Percentiles rank a stretch among this genome's conserved stretches.
phyloP scores from a whole-genome alignment of 2,888 invertebrate genomes.

The Embidobia sp. region DNA sequence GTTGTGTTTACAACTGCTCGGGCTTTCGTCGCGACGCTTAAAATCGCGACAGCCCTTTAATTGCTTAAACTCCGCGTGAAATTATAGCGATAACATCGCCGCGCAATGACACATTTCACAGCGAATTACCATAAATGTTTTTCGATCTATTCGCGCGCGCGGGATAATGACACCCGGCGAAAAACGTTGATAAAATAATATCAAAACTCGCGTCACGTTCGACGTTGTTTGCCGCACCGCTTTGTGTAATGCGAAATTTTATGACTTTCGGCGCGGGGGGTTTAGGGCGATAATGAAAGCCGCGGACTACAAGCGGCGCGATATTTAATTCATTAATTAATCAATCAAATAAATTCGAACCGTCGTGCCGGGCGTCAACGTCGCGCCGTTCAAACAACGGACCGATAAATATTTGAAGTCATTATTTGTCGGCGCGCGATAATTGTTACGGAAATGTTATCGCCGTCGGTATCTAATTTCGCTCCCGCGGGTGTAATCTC shows the following conservation, averaged over 20 bases:
- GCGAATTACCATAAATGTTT: conserved; percentile 3
- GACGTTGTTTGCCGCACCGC: conserved; percentile 17
- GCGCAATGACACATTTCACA: neutral
- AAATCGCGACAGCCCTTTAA: too few relatives aligned
- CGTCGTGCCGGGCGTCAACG: conserved; percentile 12
- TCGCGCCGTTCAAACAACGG: conserved; percentile 5
- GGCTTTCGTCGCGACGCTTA: too few relatives aligned
- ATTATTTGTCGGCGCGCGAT: conserved; percentile 9
- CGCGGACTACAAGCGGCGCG: conserved; percentile 6
- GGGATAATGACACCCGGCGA: conserved; percentile 6
- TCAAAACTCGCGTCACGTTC: conserved; percentile 12
- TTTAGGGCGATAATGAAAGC: conserved; percentile 12
- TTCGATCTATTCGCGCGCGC: conserved; percentile 1
- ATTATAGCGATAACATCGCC: too few relatives aligned
- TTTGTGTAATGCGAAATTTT: conserved; percentile 26
- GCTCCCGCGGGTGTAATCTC: conserved; percentile 38
- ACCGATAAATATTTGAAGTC: conserved; percentile 40
- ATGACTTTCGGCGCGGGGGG: conserved; percentile 6
- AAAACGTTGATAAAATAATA: conserved; percentile 24
- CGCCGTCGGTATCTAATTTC: conserved; percentile 26
- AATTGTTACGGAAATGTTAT: conserved; percentile 37
- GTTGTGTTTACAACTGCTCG: too few relatives aligned
- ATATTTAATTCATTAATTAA: conserved; percentile 50
- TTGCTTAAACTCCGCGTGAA: too few relatives aligned
- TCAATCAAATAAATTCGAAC: conserved; percentile 48